Base-by-base conservation (phyloP, 2,797 vertebrate species). In the Garrulus glandarius region DNA sequence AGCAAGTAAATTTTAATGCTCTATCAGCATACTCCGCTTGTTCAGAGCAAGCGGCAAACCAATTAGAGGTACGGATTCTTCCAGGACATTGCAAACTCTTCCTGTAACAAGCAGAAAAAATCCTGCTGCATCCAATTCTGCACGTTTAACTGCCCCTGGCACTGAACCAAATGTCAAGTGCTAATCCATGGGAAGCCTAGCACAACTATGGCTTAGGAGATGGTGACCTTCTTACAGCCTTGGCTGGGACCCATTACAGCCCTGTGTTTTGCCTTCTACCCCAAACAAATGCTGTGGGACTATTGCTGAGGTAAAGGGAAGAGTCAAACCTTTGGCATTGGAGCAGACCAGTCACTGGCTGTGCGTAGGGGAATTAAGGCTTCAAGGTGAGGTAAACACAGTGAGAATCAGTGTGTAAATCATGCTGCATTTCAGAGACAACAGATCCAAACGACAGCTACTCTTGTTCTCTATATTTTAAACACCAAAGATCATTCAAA, bases 341-440 rank as follows among this genome's bases (percentile, higher is more conserved):
- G 96, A 96, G 91, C 85, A 91, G 85, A 95, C 84, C 19, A 78
- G 91, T 95, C 71, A 34, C 89, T 74, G 94, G 92, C 89, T 97
- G 91, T 95, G 92, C 77, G 57, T 70, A 86, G 69, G 19, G 65
- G 89, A 96, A 97, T 92, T 98, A 98, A 98, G 98, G 98, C 98
- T 98, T 96, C 97, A 75, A 93, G 98, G 97, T 98, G 97, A 96
- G 87, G 93, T 94, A 95, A 96, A 96, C 74, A 93, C 93, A 97
- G 96, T 92, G 97, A 91, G 53, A 97, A 43, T 96, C 67, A 86
- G 90, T 20, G 59, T 85, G 93, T 84, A 92, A 93, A 80, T 83
- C 64, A 72, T 67, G 47, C 82, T 84, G 94, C 87, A 84, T 86
- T 94, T 63, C 83, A 69, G 75, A 94, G 75, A 96, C 57, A 1